phyloP scores from a whole-genome alignment of 2,113 vertebrate genomes.

The Crotalus tigris region DNA sequence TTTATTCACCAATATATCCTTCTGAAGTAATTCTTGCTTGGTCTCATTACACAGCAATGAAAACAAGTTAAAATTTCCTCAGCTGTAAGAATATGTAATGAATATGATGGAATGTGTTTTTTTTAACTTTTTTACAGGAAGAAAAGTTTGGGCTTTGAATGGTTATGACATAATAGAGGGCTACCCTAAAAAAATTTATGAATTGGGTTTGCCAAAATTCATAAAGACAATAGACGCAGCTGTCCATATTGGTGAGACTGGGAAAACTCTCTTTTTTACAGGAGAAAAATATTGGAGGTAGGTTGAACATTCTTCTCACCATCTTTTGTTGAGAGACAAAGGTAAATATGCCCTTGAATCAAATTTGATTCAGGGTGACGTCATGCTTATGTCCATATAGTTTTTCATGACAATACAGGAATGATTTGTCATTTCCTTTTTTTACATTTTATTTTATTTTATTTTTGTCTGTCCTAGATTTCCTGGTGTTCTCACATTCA shows the following conservation, averaged over 20 bases:
- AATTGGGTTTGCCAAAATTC: conserved; percentile 85
- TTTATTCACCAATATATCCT: no score
- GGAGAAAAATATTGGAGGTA: conserved; percentile 93
- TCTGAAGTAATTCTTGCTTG: background rate
- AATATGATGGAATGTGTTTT: background rate
- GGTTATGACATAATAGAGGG: conserved; percentile 85
- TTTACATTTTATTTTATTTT: background rate
- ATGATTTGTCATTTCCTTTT: background rate
- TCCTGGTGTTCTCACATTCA: background rate
- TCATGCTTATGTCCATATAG: background rate
- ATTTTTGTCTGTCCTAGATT: background rate
- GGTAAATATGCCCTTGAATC: background rate
- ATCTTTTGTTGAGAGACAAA: background rate
- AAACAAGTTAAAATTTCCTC: background rate
- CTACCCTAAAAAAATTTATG: conserved; percentile 90
- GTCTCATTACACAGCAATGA: background rate
- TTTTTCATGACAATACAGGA: background rate
- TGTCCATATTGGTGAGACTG: conserved; percentile 76
- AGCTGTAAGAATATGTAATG: background rate
- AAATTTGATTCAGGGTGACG: background rate
- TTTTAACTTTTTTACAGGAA: conserved; percentile 71
- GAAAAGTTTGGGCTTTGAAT: conserved; percentile 89
- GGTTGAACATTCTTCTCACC: background rate
- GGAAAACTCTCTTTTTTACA: conserved; percentile 88
- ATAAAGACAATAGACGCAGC: conserved; percentile 86